Conservation (phyloP, 2,113 vertebrate species). For the Varanus komodoensis region DNA sequence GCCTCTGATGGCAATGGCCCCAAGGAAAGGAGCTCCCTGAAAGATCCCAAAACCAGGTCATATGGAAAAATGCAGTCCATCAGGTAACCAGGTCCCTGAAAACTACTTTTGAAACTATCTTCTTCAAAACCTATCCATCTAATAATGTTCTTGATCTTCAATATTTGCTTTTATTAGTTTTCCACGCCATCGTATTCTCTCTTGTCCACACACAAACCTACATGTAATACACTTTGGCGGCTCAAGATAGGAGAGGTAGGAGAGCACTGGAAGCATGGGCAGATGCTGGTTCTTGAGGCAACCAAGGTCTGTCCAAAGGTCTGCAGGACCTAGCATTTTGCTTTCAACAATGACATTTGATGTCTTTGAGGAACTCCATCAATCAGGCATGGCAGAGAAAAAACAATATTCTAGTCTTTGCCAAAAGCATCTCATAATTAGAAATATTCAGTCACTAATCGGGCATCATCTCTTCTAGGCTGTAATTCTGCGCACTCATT, state of each 20-base stretch:
- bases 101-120: neutral
- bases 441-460: neutral
- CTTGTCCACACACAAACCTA: neutral
- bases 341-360: neutral
- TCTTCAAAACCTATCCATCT: neutral
- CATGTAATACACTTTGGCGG: neutral
- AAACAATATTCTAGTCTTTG: neutral
- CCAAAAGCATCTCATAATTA: neutral
- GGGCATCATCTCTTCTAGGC: neutral
- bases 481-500: no score
- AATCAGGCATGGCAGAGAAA: neutral
- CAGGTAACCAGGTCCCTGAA: no score
- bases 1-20: no score
- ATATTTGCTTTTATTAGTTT: neutral
- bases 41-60: no score
- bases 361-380: neutral
- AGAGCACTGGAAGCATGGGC: neutral
- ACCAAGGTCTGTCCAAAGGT: neutral
- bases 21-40: no score
- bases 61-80: no score
- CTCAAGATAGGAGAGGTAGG: neutral
- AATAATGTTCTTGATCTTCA: neutral
- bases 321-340: neutral
- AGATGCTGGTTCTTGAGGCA: neutral
- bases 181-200: neutral